phyloP scores from a whole-genome alignment of 2,113 vertebrate species.

The Rhipidura dahli region DNA sequence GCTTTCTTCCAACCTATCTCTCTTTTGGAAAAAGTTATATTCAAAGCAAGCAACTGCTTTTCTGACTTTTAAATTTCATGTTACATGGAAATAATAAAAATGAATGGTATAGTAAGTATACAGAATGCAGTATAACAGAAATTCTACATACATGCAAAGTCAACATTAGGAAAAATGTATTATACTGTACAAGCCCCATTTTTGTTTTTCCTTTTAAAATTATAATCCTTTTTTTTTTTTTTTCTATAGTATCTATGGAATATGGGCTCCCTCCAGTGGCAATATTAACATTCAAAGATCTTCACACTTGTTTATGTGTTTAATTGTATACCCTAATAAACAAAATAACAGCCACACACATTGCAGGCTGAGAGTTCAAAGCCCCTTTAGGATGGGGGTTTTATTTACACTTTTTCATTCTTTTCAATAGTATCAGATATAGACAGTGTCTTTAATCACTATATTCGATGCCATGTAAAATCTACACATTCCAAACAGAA shows the following conservation, averaged over 20 bases:
- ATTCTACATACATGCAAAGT: neutral
- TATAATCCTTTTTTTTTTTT: neutral
- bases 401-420: neutral
- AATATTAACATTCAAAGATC: slow-evolving; percentile 46
- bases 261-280: slow-evolving; percentile 79
- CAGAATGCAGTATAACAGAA: neutral
- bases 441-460: neutral
- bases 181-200: neutral
- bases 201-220: neutral
- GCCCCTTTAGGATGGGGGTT: neutral
- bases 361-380: neutral
- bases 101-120: neutral
- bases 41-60: neutral
- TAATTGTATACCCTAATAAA: neutral
- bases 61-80: neutral
- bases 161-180: neutral
- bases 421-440: neutral
- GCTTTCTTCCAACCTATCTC: neutral
- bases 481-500: neutral
- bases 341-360: neutral
- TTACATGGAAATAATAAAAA: neutral
- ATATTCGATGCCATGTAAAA: neutral
- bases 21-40: neutral
- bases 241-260: slow-evolving; percentile 34
- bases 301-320: neutral